Conservation (phyloP, 1,140 invertebrate genomes). For the Potamilus streckersoni region DNA sequence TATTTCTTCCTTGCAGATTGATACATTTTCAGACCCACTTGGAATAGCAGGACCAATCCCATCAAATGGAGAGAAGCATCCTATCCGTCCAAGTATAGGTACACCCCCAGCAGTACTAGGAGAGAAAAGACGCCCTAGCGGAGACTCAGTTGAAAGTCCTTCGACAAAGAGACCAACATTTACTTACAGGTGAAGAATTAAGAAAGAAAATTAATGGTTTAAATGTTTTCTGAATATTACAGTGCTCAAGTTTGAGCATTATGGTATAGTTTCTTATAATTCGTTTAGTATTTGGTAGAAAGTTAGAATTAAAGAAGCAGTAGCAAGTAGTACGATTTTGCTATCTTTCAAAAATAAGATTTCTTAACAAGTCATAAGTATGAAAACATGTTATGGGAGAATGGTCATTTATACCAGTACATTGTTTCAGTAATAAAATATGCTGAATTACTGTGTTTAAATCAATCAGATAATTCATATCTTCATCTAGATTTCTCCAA, state of each 20-base stretch:
- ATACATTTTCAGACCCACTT: slow-evolving; percentile 90
- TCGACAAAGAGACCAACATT: slow-evolving; percentile 54
- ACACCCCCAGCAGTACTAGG: slow-evolving; percentile 40
- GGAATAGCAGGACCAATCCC: slow-evolving; percentile 76
- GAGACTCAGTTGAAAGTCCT: slow-evolving; percentile 50
- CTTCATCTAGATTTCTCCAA: too few species aligned
- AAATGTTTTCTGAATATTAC: not conserved
- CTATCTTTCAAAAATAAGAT: too few species aligned
- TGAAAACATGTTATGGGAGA: too few species aligned
- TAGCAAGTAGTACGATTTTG: too few species aligned
- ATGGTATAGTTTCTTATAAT: too few species aligned
- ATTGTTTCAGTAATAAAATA: too few species aligned
- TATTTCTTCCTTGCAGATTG: slow-evolving; percentile 74
- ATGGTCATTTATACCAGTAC: too few species aligned
- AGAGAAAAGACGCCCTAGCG: slow-evolving; percentile 55
- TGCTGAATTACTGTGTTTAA: too few species aligned
- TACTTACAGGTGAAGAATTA: slow-evolving; percentile 56
- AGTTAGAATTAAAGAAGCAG: too few species aligned
- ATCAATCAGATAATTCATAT: too few species aligned
- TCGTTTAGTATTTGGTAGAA: too few species aligned
- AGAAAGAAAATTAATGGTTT: not conserved
- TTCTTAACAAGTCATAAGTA: too few species aligned
- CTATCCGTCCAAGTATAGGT: slow-evolving; percentile 55
- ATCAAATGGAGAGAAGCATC: slow-evolving; percentile 36
- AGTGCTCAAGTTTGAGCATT: not conserved